Evolutionary conservation across 1,140 invertebrate species (phyloP), one percentile per base, ranked within the genome.

Genomic region (Maniola jurtina): DNA sequence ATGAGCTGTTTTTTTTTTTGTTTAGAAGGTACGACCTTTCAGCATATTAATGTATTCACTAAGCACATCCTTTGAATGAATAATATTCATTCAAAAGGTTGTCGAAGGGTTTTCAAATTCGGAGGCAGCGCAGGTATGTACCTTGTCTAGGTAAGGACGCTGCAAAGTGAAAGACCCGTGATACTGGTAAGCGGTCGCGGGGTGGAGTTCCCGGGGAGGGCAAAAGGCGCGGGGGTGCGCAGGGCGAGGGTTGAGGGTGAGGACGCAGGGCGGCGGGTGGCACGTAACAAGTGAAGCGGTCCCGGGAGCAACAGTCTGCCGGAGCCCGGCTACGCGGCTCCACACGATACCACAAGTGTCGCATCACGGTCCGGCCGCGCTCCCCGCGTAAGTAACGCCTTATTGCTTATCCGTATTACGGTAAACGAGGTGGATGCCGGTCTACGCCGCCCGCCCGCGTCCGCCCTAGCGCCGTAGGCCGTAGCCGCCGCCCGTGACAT

Each of bases 291-390:
- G 87, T 87, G 84, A 88, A 86, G 84, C 82, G 86, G 82, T 70
- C 87, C 87, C 75, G 84, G 87, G 87, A 89, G 87, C 87, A 89
- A 89, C 87, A 89, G 87, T 89, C 86, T 89, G 87, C 87, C 87
- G 82, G 77, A 84, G 86, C 86, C 80, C 87, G 86, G 84, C 84
- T 82, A 86, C 87, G 87, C 84, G 87, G 81, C 73, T 75, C 72
- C 78, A 86, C 84, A 76, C 75, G 73, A 64, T 68, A 73, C 75
- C 68, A 79, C 71, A 73, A 80, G 76, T 79, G 75, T 75, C 70
- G 73, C 70, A 70, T 70, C 68, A 68, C 71, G 76, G 64, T 68
- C 55, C 72, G 68, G 70, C 65, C 74, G 80, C 74, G 75, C 72
- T 70, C 63, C 78, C 66, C 79, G 79, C 84, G 86, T 89, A 86